Base-by-base conservation (phyloP, 2,888 invertebrate species). In the Leptinotarsa juncta region DNA sequence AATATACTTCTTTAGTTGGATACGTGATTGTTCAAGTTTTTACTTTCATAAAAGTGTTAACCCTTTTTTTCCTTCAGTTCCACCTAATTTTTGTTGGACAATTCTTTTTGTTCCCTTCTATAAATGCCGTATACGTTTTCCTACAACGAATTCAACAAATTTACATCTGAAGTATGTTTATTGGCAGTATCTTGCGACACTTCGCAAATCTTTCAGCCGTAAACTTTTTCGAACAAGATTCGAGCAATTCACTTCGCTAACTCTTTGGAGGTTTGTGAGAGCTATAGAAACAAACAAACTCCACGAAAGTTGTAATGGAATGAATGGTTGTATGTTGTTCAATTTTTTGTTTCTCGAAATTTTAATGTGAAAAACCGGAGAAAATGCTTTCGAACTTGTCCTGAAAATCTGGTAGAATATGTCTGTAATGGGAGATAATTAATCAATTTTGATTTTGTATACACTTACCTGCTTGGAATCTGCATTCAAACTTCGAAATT, bases 211-310 rank as follows among this genome's bases (percentile, higher is more conserved):
- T 62, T 62, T 62, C 42, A 32, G 62, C 10, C n/a, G 32, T 32
- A 42, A 62, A 62, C 62, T 62, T 62, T 42, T 62, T n/a, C 42
- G 42, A 62, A 62, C 62, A 62, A 62, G 62, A 62, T 62, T 62
- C 62, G 62, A 62, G 18, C 62, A 62, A 62, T n/a, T 62, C 42
- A 62, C 42, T 62, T 12, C 42, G 26, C 32, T 4, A 32, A 18
- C 62, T 42, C 32, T 42, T 42, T 12, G n/a, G 42, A 42, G 62
- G 42, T n/a, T 62, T n/a, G 42, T 42, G 42, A 42, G 15, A 16
- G 42, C 16, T 62, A n/a, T 26, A 42, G 62, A 62, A 62, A 62
- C 62, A 62, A 62, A 16, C n/a, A 18, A 62, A 62, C 42, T 62
- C 5, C 32, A 5, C 16, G n/a, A 16, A 32, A 26, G 62, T 42